Base-by-base conservation (phyloP, 1,140 invertebrate genomes). In the Nilaparvata lugens region DNA sequence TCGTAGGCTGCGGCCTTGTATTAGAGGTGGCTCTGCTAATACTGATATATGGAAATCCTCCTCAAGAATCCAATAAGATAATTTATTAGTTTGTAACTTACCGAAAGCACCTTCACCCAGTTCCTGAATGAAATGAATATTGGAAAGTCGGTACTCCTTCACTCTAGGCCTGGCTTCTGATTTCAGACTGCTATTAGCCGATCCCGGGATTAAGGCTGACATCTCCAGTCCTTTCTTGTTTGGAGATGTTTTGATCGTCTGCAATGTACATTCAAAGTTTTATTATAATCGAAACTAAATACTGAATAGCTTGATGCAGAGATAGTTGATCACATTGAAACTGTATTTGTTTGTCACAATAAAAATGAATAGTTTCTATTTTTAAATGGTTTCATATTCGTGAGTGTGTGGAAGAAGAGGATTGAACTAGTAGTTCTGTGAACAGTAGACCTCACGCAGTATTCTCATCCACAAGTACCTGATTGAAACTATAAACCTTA, bases 101-200 rank as follows among this genome's bases (percentile, higher is more conserved):
- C 95, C 95, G 77, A 97, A 98, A 52, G 93, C 92, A 23, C 95
- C 95, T 79, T 98, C 94, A 35, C 95, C 95, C 2, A 98, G 75
- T 73, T 97, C 95, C 73, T 97, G 91, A 35, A 95, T 77, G 69
- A 97, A 96, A 60, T 87, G 80, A 82, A 76, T 83, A 93, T 63
- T 81, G 87, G 75, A 66, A 77, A 80, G 69, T 79, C 67, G 82
- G 83, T 64, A 89, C 82, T 72, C 83, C 76, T 62, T 81, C 70
- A 56, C 62, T 80, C 76, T 13, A 40, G 64, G 66, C 3, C 66
- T 64, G 21, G 65, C 63, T 38, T 69, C 65, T 31, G 68, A 68
- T 62, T 71, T 72, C 13, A 67, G 62, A 62, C 68, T 72, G 16
- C 66, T 67, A 16, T 65, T 60, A 25, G 62, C 62, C 4, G 67